Base-by-base conservation (phyloP, 2,888 invertebrate genomes). In the Andricus curvator region DNA sequence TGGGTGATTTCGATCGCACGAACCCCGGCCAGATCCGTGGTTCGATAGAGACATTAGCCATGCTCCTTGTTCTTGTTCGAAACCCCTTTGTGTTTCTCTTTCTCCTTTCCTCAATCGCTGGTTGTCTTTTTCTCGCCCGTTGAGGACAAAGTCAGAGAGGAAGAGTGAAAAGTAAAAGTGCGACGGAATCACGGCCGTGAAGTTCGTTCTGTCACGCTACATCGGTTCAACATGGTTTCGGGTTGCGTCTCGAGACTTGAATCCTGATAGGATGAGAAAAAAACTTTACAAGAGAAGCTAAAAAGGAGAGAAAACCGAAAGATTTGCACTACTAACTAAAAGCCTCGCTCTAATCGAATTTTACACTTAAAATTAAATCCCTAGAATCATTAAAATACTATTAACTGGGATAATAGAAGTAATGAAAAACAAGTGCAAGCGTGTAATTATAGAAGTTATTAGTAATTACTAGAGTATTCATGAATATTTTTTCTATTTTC, bases 1-100 rank as follows among this genome's bases (percentile, higher is more conserved):
- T 80, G 82, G 78, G 80, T 64, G 78, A 79, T 70, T 79, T 79
- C 60, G 68, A 79, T 79, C 78, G 78, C 78, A 79, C 70, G 82
- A 81, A 82, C 82, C 80, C 81, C 79, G 78, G 78, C 77, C 77
- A 81, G 82, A 82, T 84, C 78, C 82, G 81, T 79, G 74, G 77
- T 83, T 84, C 85, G 86, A 88, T 87, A 87, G 86, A 88, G 86
- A 88, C 86, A 86, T 88, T 86, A 86, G 86, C 82, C 80, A 86
- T 84, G 88, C 85, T 85, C 82, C 87, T 85, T 86, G 87, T 88
- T 86, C 85, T 88, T 88, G 83, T 85, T 78, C 81, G 74, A 78
- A 80, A 78, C 78, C 80, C 70, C 79, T 80, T 85, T 83, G 84
- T 86, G 83, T 83, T 87, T 74, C 82, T 84, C 81, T 77, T 67